Percentiles rank a stretch among this genome's conserved stretches.
phyloP scores from a whole-genome alignment of 2,888 invertebrate genomes.

The Acanthosepion pharaonis region DNA sequence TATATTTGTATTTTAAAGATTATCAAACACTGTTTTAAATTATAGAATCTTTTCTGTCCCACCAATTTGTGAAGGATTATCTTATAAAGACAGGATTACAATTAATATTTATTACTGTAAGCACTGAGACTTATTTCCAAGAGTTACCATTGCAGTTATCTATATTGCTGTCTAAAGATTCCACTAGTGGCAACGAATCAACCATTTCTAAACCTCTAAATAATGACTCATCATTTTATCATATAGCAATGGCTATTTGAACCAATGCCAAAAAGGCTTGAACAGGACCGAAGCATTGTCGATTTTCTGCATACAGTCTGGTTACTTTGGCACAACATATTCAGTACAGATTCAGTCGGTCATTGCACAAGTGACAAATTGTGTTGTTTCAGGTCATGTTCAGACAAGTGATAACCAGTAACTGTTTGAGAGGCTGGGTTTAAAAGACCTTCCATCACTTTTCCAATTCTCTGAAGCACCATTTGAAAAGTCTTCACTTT shows the following conservation, averaged over 20 bases:
- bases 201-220: neutral
- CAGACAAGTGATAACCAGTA: neutral
- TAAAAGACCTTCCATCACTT: no score
- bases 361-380: neutral
- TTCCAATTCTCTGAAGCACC: no score
- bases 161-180: neutral
- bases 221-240: conserved; percentile 33
- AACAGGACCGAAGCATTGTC: neutral
- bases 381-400: neutral
- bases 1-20: no score
- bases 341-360: neutral
- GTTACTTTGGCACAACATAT: conserved; percentile 4
- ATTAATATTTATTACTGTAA: neutral
- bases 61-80: no score
- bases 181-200: neutral
- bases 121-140: neutral
- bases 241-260: neutral
- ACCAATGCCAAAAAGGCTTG: neutral
- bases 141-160: conserved; percentile 1
- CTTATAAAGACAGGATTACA: no score
- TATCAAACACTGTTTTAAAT: no score
- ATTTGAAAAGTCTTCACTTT: no score
- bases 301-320: conserved; percentile 2
- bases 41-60: no score
- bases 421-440: neutral